These are phyloP conservation scores for Lagopus leucura DNA, from an alignment of 2,113 vertebrate species.

Conservation along the genomic window DNA sequence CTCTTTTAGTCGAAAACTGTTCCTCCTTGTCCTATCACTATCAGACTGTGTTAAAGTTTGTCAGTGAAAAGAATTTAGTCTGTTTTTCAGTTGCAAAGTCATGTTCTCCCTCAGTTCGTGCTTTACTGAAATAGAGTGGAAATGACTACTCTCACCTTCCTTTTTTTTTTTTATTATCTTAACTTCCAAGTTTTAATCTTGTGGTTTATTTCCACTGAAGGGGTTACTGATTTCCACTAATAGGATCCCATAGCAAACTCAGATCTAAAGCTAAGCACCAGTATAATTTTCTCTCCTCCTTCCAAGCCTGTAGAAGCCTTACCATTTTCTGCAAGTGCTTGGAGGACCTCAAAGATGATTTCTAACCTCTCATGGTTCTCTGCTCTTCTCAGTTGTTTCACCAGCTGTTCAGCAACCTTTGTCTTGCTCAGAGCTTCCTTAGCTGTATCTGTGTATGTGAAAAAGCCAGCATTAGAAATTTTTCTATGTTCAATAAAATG, in stretches of 20 bases:
- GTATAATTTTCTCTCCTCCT: background rate
- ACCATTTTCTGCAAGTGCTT: slow-evolving; percentile 87
- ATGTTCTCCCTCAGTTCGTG: background rate
- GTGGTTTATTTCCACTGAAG: background rate
- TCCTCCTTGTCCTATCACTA: too few species aligned
- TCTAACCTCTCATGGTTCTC: slow-evolving; percentile 86
- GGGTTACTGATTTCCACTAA: background rate
- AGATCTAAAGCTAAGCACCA: background rate
- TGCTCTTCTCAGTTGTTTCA: slow-evolving; percentile 83
- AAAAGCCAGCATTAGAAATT: background rate
- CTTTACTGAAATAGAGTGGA: background rate
- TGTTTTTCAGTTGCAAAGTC: background rate
- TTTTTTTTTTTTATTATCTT: background rate
- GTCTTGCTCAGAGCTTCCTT: slow-evolving; percentile 83
- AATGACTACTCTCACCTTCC: background rate
- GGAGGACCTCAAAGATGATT: slow-evolving; percentile 86
- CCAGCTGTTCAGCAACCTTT: slow-evolving; percentile 80
- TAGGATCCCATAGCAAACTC: background rate
- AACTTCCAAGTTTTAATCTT: background rate
- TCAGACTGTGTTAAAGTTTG: background rate
- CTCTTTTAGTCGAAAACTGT: too few species aligned
- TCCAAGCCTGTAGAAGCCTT: slow-evolving; percentile 16
- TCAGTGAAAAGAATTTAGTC: background rate
- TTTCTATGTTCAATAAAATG: background rate
- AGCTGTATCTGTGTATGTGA: slow-evolving; percentile 76